Base-by-base conservation (phyloP, 2,888 invertebrate genomes). In the Sicus ferrugineus region DNA sequence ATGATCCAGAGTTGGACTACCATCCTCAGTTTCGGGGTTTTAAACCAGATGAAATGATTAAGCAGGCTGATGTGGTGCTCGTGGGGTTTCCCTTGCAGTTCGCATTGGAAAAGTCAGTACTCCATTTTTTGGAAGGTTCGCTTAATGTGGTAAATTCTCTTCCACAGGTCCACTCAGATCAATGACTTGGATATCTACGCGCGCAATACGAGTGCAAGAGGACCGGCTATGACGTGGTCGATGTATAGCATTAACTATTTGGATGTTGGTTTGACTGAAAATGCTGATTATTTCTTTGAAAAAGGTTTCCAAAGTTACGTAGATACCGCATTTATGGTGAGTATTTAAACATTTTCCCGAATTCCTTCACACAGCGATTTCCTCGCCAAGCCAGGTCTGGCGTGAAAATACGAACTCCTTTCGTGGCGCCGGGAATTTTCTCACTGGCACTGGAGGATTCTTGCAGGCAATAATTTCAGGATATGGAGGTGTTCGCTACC, bases 221-320 rank as follows among this genome's bases (percentile, higher is more conserved):
- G 89, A 0, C 89, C 89, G 1, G 89, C 89, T 0, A 89, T 90
- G 89, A 89, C 89, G 1, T 89, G 89, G 89, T 88, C 89, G 59
- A 89, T 89, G 88, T 89, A 89, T 77, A 82, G 89, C 0, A 86
- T 89, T 1, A 89, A 89, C 5, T 88, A 87, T 73, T 79, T 89
- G 48, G 84, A 85, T 28, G 73, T 88, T 14, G 83, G 80, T 0
- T 84, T 89, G 42, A 73, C 77, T 1, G 71, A 73, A 0, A 83
- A 85, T 28, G 89, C 89, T 0, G 83, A 84, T 0, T 75, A 76
- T 2, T 82, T 88, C 73, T 89, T 90, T 74, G 85, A 87, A 65
- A 87, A 83, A 67, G 88, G 88, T 75, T 89, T 87, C 71, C 80
- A 84, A 72, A 85, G 83, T 58, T 89, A 89, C 75, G 87, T 89